These are phyloP conservation scores for Standfussiana lucernea DNA, from an alignment of 2,888 invertebrate genomes.

Conservation along the genomic window DNA sequence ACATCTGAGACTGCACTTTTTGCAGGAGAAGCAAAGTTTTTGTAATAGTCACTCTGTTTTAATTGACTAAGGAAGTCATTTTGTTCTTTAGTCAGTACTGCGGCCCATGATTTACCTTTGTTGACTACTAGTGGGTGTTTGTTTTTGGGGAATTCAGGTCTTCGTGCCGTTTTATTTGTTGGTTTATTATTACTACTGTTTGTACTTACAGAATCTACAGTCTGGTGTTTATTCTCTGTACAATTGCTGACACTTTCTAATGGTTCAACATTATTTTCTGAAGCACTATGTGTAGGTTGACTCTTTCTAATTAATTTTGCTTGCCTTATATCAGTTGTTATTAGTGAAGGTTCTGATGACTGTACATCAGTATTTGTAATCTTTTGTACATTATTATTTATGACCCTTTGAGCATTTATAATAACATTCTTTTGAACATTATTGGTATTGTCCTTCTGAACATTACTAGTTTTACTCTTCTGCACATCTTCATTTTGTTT, in stretches of 20 bases:
- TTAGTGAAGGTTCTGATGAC: slow-evolving; percentile 59
- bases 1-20: slow-evolving; percentile 83
- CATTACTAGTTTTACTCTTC: slow-evolving; percentile 62
- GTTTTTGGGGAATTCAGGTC: slow-evolving; percentile 75
- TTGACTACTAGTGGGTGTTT: slow-evolving; percentile 85
- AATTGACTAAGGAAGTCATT: slow-evolving; percentile 85
- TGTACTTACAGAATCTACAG: slow-evolving; percentile 15
- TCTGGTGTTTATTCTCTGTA: slow-evolving; percentile 22
- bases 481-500: slow-evolving; percentile 67
- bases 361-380: slow-evolving; percentile 36
- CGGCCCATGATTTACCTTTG: slow-evolving; percentile 87
- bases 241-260: slow-evolving; percentile 1
- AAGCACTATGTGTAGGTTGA: slow-evolving; percentile 5
- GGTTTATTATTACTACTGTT: slow-evolving; percentile 18
- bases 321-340: slow-evolving; percentile 56
- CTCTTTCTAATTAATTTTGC: slow-evolving; percentile 53
- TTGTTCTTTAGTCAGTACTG: slow-evolving; percentile 86
- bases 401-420: slow-evolving; percentile 66
- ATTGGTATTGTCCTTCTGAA: slow-evolving; percentile 68
- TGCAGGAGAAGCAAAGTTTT: slow-evolving; percentile 85
- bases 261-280: slow-evolving; percentile 19
- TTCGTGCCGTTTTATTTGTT: slow-evolving; percentile 51
- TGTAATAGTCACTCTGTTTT: slow-evolving; percentile 87
- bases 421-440: slow-evolving; percentile 55
- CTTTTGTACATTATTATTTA: slow-evolving; percentile 29